phyloP scores from a whole-genome alignment of 2,888 invertebrate genomes.

The Candidula unifasciata region DNA sequence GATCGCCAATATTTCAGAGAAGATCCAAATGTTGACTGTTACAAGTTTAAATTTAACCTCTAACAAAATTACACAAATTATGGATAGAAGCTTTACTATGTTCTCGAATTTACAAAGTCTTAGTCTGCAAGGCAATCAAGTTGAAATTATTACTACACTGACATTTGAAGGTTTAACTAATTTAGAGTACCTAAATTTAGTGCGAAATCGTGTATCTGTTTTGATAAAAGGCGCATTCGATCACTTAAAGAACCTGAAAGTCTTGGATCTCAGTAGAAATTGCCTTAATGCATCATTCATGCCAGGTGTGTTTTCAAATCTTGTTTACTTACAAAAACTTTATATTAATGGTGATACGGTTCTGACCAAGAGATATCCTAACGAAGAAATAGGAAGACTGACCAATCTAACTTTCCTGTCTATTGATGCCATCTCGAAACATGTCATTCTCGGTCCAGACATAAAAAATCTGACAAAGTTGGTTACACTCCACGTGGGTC shows the following conservation, averaged over 20 bases:
- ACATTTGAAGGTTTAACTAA: neutral
- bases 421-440: too few relatives aligned
- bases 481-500: too few relatives aligned
- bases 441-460: too few relatives aligned
- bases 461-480: too few relatives aligned
- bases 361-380: too few relatives aligned
- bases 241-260: neutral
- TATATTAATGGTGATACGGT: neutral
- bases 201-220: neutral
- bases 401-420: too few relatives aligned
- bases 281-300: neutral
- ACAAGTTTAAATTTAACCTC: neutral
- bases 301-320: neutral
- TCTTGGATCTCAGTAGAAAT: conserved; percentile 5
- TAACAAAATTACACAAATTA: neutral
- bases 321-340: neutral
- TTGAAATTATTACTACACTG: neutral
- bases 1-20: neutral
- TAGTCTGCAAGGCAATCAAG: neutral
- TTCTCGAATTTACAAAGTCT: neutral
- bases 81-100: neutral
- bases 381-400: too few relatives aligned
- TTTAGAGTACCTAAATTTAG: neutral
- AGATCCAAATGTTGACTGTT: too few relatives aligned
- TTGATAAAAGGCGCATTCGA: neutral